Evolutionary conservation across 2,113 vertebrate genomes (phyloP), one percentile per base, ranked within the genome.

Genomic region (Xiphophorus couchianus): DNA sequence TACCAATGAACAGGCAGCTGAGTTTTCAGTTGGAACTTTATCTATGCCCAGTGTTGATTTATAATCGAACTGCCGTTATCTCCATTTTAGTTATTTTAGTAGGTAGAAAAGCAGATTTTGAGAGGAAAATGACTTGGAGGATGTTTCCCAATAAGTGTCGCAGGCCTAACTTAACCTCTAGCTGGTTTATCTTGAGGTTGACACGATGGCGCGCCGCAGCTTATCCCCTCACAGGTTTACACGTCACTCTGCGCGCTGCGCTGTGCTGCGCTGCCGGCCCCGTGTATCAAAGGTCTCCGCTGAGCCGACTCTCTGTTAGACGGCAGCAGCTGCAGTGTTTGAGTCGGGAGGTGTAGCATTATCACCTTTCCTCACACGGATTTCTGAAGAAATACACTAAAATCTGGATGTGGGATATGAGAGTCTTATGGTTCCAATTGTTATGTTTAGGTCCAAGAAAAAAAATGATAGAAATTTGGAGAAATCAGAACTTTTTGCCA

Each of bases 121-220:
- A 66, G 44, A 69, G 39, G 15, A 33, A 25, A 27, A 6, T 29
- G 1, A 1, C 11, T 44, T 19, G 4, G 17, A 30, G 42, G 28
- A 25, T 28, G 28, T 31, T 69, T 67, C 37, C 14, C 28, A 28
- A 51, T 4, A 61, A 35, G 60, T 27, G 11, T 71, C 15, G 0
- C 25, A 19, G n/a, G 5, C 51, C 63, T 15, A 29, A 60, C 39
- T 60, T 67, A 67, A 63, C 58, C 63, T 63, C 31, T 44, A 71
- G 58, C 19, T 48, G 15, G 37, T 31, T 71, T 61, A 58, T 44
- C 30, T 39, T 69, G 60, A 39, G 19, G 58, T 42, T 54, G 39
- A 31, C 69, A 51, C 22, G 37, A 35, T 51, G 48, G 51, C 48
- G 71, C 9, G 51, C 63, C 42, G 27, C 29, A 65, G 83, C 35